A percentile compares a stretch with the other conserved stretches of the same genome.
Conservation (phyloP, 2,113 vertebrate genomes). For the Tetrao urogallus region DNA sequence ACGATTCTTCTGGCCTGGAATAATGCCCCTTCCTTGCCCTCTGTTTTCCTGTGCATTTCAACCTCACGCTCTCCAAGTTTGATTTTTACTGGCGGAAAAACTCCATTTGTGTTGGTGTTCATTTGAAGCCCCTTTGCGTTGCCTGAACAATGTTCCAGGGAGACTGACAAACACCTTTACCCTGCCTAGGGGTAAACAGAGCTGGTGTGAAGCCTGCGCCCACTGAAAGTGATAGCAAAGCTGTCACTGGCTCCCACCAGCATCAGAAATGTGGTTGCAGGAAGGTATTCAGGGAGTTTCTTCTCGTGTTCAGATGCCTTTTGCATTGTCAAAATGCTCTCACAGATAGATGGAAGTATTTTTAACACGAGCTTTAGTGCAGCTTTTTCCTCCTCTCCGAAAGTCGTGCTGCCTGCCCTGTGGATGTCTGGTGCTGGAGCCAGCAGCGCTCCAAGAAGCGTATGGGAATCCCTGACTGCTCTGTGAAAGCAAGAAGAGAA, state of each 20-base stretch:
- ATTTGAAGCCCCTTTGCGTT: neutral
- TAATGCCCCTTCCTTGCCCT: neutral
- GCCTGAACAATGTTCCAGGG: neutral
- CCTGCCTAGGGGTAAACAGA: neutral
- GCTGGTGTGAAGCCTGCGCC: constrained; percentile 8
- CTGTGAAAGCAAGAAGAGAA: neutral
- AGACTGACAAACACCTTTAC: neutral
- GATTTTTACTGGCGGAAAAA: neutral
- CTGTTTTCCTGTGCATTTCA: rapidly evolving
- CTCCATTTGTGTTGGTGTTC: neutral
- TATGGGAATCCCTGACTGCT: neutral
- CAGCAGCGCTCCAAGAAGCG: rapidly evolving
- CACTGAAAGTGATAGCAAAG: neutral
- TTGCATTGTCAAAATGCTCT: neutral
- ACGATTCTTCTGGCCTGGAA: neutral
- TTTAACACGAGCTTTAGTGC: neutral
- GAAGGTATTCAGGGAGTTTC: neutral
- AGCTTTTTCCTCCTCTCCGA: neutral
- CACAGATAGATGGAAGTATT: neutral
- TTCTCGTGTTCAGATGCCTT: neutral
- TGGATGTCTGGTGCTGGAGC: neutral
- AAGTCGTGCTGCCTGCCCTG: neutral
- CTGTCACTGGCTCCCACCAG: neutral
- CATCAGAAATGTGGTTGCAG: neutral
- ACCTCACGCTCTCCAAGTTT: neutral